Conservation (phyloP, 2,797 vertebrate species). For the Balearica regulorum region DNA sequence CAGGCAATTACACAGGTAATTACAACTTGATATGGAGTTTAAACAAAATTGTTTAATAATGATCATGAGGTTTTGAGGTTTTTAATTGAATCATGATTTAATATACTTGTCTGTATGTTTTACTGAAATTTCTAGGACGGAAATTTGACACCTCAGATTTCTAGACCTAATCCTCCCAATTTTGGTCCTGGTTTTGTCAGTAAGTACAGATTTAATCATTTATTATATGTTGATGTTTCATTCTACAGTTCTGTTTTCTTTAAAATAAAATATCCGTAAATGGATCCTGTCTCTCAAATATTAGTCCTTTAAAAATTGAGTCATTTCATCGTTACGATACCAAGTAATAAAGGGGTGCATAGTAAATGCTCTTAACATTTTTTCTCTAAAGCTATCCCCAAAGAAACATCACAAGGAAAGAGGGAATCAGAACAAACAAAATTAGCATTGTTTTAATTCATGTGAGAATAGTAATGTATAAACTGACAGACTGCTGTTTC, state of each 20-base stretch:
- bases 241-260: background rate
- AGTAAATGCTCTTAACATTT: background rate
- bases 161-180: constrained; percentile 92
- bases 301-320: background rate
- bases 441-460: background rate
- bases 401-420: background rate
- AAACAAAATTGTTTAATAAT: background rate
- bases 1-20: constrained; percentile 88
- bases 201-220: constrained; percentile 79
- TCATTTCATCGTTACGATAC: background rate
- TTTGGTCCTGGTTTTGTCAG: constrained; percentile 97
- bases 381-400: background rate
- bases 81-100: constrained; percentile 24
- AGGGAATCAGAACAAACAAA: background rate
- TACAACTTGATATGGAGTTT: background rate
- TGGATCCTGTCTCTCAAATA: background rate
- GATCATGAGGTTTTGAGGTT: background rate
- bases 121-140: constrained; percentile 82
- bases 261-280: background rate
- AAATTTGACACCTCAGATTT: constrained; percentile 88
- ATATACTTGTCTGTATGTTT: constrained; percentile 61
- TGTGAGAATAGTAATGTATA: background rate
- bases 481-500: background rate
- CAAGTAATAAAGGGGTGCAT: background rate
- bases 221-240: background rate